These are phyloP conservation scores for Antedon mediterranea DNA, from an alignment of 53 echinoderm and acorn worm genomes.

Conservation along the genomic window DNA sequence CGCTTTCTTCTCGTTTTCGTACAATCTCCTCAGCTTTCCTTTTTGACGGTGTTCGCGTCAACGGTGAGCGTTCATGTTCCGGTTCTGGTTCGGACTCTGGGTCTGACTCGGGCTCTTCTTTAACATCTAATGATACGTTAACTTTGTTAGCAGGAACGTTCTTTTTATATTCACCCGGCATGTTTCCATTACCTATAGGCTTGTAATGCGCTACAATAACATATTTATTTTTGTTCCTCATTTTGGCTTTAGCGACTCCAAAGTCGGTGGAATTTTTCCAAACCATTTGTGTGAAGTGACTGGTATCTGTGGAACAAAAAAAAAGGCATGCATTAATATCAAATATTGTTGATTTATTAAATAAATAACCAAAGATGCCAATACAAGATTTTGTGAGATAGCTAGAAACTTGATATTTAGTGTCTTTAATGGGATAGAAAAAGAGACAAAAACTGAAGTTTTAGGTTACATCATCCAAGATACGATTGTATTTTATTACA, in stretches of 20 bases:
- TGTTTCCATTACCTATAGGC: constrained; percentile 61
- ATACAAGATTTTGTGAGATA: too few relatives aligned
- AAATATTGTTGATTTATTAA: too few relatives aligned
- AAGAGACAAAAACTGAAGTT: too few relatives aligned
- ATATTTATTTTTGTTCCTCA: constrained; percentile 44
- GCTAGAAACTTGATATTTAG: too few relatives aligned
- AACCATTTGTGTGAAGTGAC: constrained; percentile 88
- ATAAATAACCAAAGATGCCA: too few relatives aligned
- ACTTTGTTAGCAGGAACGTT: constrained; percentile 24
- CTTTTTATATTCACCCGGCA: constrained; percentile 54
- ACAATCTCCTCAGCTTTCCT: background rate
- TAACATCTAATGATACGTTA: background rate
- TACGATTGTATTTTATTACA: too few relatives aligned
- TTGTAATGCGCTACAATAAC: constrained; percentile 75
- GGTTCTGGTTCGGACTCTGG: background rate
- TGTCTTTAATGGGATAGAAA: too few relatives aligned
- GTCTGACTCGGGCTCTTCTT: background rate
- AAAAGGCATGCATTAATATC: too few relatives aligned
- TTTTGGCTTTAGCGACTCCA: constrained; percentile 55
- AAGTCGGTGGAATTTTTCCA: constrained; percentile 68
- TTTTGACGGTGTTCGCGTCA: background rate
- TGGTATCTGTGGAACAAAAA: constrained; percentile 37
- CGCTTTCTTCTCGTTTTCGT: background rate
- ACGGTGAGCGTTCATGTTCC: background rate
- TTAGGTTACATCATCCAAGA: too few relatives aligned